Percentiles rank a stretch among this genome's conserved stretches.
phyloP scores from a whole-genome alignment of 2,888 invertebrate genomes.

The Antitype chi region DNA sequence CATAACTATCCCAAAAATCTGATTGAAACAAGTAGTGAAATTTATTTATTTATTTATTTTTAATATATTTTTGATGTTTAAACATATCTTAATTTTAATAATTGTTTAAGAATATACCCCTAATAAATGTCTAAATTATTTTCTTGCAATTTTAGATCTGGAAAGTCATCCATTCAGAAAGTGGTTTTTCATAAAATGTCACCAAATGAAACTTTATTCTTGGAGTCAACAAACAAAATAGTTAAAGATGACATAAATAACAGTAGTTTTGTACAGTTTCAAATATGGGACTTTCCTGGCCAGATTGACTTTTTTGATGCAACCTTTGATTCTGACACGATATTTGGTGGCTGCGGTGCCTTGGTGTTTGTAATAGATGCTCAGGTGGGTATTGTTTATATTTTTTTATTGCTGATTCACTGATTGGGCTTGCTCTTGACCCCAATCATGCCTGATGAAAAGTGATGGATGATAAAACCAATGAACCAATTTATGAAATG shows the following conservation, averaged over 20 bases:
- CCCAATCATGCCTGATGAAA: no score
- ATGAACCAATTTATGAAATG: not conserved
- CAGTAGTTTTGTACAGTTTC: slow-evolving; percentile 99
- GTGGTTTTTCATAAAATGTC: slow-evolving; percentile 99
- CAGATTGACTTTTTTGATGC: slow-evolving; percentile 99
- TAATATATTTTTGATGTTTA: no score
- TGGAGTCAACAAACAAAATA: slow-evolving; percentile 99
- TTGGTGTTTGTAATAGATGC: slow-evolving; percentile 99
- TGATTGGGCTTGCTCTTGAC: no score
- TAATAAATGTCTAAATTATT: not conserved
- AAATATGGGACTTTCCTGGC: slow-evolving; percentile 99
- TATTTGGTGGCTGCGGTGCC: slow-evolving; percentile 99
- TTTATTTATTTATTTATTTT: no score
- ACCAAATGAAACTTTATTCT: slow-evolving; percentile 99
- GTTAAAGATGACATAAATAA: slow-evolving; percentile 99
- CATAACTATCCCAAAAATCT: not conserved
- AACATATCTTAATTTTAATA: no score
- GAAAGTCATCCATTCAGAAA: slow-evolving; percentile 99
- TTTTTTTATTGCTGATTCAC: not conserved
- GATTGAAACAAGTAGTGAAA: not conserved
- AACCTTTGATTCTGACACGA: slow-evolving; percentile 98
- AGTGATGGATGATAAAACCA: no score
- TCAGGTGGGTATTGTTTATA: slow-evolving; percentile 89
- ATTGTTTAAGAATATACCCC: no score
- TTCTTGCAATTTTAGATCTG: slow-evolving; percentile 93